Evolutionary conservation across 2,113 vertebrate species (phyloP).

Genomic region (Tachysurus vachellii): DNA sequence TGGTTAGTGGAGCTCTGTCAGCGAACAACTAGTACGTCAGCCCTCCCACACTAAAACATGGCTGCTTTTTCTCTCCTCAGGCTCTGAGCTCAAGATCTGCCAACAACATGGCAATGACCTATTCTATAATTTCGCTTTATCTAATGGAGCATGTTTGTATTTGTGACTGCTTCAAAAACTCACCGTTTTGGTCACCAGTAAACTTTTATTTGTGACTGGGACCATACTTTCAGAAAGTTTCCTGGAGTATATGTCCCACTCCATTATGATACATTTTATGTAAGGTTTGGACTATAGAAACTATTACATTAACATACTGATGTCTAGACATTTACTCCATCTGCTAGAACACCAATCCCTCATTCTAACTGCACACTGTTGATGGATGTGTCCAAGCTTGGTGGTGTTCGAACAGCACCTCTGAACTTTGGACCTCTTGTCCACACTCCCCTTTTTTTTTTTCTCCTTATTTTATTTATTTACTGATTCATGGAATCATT

Average conservation of each 20-base stretch:
- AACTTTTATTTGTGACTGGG: too few relatives aligned
- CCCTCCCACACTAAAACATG: neutral
- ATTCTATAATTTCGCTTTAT: neutral
- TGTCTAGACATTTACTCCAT: neutral
- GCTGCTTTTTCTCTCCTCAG: neutral
- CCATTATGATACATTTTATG: neutral
- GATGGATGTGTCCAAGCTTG: neutral
- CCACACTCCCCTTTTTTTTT: neutral
- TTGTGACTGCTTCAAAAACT: neutral
- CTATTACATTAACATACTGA: neutral
- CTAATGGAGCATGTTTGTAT: neutral
- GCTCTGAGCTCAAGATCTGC: neutral
- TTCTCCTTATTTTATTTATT: neutral
- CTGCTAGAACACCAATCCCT: neutral
- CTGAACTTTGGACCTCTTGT: conserved; percentile 21
- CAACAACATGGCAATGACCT: neutral
- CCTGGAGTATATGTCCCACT: neutral
- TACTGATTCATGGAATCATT: neutral
- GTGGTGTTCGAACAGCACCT: conserved; percentile 22
- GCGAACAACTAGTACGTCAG: neutral
- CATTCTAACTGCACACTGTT: neutral
- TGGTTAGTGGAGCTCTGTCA: neutral
- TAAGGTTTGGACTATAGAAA: neutral
- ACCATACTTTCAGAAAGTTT: neutral
- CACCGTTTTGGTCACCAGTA: neutral